These are phyloP conservation scores for Mesodorylaimus sp. DNA, from an alignment of 2,888 invertebrate species.

Conservation along the genomic window DNA sequence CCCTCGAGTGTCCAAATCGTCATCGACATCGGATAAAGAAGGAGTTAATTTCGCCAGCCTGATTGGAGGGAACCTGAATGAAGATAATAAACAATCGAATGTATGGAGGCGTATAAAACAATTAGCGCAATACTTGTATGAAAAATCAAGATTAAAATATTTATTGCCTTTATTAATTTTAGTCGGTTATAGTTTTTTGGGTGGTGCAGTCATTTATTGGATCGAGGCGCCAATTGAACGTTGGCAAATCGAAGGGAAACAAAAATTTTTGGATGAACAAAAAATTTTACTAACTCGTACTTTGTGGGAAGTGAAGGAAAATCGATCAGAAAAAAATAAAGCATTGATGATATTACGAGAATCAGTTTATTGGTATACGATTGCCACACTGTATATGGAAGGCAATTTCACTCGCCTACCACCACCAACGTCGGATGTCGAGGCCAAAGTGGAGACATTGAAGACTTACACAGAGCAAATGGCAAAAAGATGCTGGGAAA, in stretches of 20 bases:
- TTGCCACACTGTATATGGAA: neutral
- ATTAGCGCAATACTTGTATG: neutral
- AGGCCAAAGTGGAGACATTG: neutral
- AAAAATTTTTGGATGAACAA: neutral
- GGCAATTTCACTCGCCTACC: neutral
- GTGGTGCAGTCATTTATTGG: neutral
- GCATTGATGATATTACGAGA: neutral
- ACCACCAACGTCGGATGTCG: neutral
- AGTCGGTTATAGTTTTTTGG: neutral
- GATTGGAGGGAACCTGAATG: too few relatives aligned
- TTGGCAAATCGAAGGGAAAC: neutral
- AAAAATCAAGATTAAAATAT: neutral
- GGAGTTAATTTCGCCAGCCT: too few relatives aligned
- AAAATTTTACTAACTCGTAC: neutral
- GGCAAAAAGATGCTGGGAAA: conserved; percentile 4
- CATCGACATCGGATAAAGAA: too few relatives aligned
- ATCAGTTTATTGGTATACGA: conserved; percentile 2
- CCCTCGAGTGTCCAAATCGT: too few relatives aligned
- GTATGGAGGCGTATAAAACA: neutral
- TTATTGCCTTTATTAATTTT: neutral
- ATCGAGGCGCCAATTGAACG: neutral
- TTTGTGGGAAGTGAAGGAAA: neutral
- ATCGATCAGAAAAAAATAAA: neutral
- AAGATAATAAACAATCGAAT: neutral
- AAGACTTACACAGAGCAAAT: conserved; percentile 1